Percentiles rank a stretch among this genome's conserved stretches.
These are phyloP conservation scores for Drosophila parthenogenetica DNA, from an alignment of 2,888 invertebrate species.

Conservation along the genomic window DNA sequence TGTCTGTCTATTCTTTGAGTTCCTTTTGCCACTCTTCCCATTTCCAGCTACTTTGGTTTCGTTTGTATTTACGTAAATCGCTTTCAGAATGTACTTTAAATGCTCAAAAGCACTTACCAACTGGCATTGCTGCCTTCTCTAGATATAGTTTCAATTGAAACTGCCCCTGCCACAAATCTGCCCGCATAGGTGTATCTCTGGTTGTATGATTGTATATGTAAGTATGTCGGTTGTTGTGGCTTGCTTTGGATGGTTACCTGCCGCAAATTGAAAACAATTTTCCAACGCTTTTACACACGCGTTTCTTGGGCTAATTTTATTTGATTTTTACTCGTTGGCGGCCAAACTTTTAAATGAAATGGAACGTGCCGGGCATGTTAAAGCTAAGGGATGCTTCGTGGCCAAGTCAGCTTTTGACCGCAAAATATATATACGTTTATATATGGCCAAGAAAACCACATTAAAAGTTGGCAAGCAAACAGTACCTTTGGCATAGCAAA, in stretches of 20 bases:
- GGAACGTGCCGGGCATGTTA: constrained; percentile 63
- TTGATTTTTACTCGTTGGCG: constrained; percentile 63
- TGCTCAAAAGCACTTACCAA: constrained; percentile 17
- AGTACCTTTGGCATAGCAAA: constrained; percentile 3
- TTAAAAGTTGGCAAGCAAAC: constrained; percentile 45
- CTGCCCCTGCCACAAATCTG: neutral
- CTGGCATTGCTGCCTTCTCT: constrained; percentile 5
- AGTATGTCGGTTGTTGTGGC: neutral
- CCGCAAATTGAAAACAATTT: constrained; percentile 67
- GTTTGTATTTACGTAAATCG: constrained; percentile 27
- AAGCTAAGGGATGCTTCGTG: constrained; percentile 1
- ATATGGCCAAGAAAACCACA: constrained; percentile 38
- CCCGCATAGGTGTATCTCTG: too few relatives aligned
- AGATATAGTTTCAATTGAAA: constrained; percentile 31
- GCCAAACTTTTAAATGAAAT: constrained; percentile 71
- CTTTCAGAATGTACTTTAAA: constrained; percentile 20
- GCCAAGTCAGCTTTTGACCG: constrained; percentile 35
- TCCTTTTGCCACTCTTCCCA: neutral
- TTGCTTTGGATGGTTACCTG: constrained; percentile 26
- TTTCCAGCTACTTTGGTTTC: constrained; percentile 6
- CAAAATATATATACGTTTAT: constrained; percentile 35
- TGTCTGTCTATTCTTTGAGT: neutral
- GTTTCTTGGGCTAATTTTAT: constrained; percentile 65
- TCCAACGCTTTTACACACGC: constrained; percentile 56
- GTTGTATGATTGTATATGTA: neutral